Evolutionary conservation across 1,140 invertebrate genomes (phyloP).

Genomic region (Patella vulgata): DNA sequence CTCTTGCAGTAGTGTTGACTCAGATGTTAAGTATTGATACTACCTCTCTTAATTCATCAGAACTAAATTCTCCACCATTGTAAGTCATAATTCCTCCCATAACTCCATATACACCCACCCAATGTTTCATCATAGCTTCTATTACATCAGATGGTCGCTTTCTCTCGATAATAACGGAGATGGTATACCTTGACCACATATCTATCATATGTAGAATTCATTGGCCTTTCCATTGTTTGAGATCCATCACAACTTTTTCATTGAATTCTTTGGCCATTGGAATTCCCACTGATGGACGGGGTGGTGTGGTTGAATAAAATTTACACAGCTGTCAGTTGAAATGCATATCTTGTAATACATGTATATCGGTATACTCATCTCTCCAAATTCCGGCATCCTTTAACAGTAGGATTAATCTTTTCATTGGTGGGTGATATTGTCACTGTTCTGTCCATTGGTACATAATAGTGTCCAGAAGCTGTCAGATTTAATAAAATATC

Average conservation of each 20-base stretch:
- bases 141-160: conserved; percentile 26
- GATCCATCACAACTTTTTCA: conserved; percentile 35
- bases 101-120: conserved; percentile 30
- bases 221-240: conserved; percentile 21
- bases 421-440: conserved; percentile 21
- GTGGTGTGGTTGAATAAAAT: conserved; percentile 11
- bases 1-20: conserved; percentile 5
- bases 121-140: conserved; percentile 34
- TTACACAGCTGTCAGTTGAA: conserved; percentile 31
- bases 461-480: conserved; percentile 20
- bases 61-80: conserved; percentile 34
- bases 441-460: conserved; percentile 15
- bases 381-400: conserved; percentile 4
- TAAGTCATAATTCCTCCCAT: conserved; percentile 28
- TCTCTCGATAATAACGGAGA: conserved; percentile 24
- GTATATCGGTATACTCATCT: conserved; percentile 10
- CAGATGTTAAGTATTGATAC: not conserved
- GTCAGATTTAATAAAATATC: conserved; percentile 17
- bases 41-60: conserved; percentile 14
- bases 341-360: conserved; percentile 4
- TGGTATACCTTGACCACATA: conserved; percentile 33
- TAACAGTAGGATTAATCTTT: conserved; percentile 8
- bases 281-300: conserved; percentile 29
- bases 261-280: conserved; percentile 32
- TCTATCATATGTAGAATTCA: conserved; percentile 42